These are phyloP conservation scores for Meghimatium bilineatum DNA, from an alignment of 2,888 invertebrate genomes.

Conservation along the genomic window DNA sequence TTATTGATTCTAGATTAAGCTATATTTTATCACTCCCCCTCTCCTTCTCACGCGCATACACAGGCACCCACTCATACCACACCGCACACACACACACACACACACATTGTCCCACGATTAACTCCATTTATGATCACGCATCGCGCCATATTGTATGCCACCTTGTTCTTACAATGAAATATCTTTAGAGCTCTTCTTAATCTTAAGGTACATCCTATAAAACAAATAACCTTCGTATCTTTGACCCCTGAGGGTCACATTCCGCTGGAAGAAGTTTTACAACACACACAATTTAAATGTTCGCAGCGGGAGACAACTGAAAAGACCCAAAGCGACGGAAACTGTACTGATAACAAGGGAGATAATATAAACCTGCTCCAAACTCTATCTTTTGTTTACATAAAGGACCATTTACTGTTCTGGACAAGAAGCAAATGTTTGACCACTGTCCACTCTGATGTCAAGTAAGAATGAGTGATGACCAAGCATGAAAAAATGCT, in stretches of 20 bases:
- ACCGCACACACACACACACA: not conserved
- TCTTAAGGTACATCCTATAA: not conserved
- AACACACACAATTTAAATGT: slow-evolving; percentile 1
- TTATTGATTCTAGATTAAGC: not conserved
- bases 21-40: not conserved
- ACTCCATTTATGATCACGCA: not conserved
- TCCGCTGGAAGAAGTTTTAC: not conserved
- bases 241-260: not conserved
- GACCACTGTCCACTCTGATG: not conserved
- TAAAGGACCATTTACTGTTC: not conserved
- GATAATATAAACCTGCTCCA: not conserved
- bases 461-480: not conserved
- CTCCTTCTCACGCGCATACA: not conserved
- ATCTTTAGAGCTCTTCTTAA: not conserved
- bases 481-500: not conserved
- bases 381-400: not conserved
- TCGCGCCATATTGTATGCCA: not conserved
- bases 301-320: not conserved
- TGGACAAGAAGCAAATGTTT: not conserved
- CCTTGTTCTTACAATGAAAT: not conserved
- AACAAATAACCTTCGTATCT: slow-evolving; percentile 1
- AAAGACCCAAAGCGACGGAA: not conserved
- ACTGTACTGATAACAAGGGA: not conserved
- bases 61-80: not conserved
- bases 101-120: not conserved